Percentiles rank a stretch among this genome's conserved stretches.
These are phyloP conservation scores for Tychaedon coryphoeus DNA, from an alignment of 2,113 vertebrate species.

Conservation along the genomic window DNA sequence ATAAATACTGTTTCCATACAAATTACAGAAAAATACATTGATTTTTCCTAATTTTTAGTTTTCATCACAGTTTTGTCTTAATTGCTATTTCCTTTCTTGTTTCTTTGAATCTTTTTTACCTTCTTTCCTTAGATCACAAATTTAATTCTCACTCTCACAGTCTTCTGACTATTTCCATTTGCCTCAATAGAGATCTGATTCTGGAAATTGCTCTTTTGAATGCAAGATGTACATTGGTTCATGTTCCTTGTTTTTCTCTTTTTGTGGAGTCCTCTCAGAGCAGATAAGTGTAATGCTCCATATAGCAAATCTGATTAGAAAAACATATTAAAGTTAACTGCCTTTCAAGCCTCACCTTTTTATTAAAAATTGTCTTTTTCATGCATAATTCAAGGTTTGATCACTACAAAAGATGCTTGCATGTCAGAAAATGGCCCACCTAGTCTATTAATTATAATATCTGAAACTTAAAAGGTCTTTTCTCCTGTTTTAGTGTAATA, in stretches of 20 bases:
- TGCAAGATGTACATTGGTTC: accelerated
- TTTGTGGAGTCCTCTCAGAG: neutral
- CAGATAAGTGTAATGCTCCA: neutral
- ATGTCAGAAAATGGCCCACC: neutral
- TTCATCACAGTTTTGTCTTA: neutral
- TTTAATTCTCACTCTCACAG: neutral
- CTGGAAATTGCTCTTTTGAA: neutral
- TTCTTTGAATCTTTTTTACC: neutral
- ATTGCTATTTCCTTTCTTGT: neutral
- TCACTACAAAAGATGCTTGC: neutral
- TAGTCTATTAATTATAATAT: neutral
- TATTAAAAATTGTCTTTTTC: neutral
- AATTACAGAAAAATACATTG: neutral
- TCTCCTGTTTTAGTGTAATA: neutral
- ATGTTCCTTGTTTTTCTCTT: neutral
- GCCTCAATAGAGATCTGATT: neutral
- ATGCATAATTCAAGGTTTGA: neutral
- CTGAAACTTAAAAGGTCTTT: neutral
- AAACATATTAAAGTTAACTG: neutral
- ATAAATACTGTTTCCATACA: constrained; percentile 21
- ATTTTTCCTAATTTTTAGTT: neutral
- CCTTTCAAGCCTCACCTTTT: neutral
- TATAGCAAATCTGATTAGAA: neutral
- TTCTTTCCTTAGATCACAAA: neutral
- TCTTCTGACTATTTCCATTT: neutral